Conservation (phyloP, 2,797 vertebrate genomes). For the Enteromius argenteus region DNA sequence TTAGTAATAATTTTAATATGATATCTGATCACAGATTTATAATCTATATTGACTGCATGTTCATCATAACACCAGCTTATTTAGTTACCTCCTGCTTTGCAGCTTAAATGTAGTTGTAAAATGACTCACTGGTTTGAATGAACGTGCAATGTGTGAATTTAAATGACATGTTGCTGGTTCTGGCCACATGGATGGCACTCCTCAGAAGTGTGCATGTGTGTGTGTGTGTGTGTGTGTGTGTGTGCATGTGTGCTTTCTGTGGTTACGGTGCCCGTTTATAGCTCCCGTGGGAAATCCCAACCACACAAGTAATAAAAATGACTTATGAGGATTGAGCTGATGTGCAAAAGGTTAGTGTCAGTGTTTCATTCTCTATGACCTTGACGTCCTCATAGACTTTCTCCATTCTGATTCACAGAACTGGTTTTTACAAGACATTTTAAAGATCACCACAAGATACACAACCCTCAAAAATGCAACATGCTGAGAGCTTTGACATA, state of each 20-base stretch:
- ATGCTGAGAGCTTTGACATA: constrained; percentile 3
- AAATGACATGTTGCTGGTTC: constrained; percentile 11
- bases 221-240: constrained; percentile 25
- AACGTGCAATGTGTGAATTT: constrained; percentile 35
- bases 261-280: constrained; percentile 49
- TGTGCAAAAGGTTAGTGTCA: constrained; percentile 75
- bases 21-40: neutral
- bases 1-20: neutral
- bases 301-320: constrained; percentile 58
- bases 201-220: constrained; percentile 22
- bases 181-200: constrained; percentile 32
- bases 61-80: neutral
- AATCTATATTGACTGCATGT: neutral
- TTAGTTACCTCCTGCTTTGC: neutral
- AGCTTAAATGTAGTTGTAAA: constrained; percentile 3
- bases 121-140: neutral
- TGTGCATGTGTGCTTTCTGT: constrained; percentile 27
- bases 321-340: constrained; percentile 74
- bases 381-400: constrained; percentile 73
- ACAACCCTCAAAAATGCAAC: neutral
- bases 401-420: constrained; percentile 46
- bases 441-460: constrained; percentile 51
- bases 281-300: constrained; percentile 58
- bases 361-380: constrained; percentile 73
- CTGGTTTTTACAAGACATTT: constrained; percentile 58